Percentiles rank a stretch among this genome's conserved stretches.
Evolutionary conservation across 2,888 invertebrate species (phyloP).

Genomic region (Thymelicus lineola): DNA sequence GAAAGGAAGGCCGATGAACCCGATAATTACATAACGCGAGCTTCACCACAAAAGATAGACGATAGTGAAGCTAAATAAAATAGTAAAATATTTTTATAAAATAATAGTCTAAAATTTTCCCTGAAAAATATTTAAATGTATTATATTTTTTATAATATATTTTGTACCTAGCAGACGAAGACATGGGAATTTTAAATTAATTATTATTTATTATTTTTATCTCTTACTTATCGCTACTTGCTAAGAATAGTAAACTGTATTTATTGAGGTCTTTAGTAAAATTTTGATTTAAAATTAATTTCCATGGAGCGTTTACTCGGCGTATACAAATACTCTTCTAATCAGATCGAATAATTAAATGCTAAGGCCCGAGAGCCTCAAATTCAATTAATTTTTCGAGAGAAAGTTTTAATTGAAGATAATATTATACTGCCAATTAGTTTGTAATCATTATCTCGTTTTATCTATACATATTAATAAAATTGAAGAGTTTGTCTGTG

Average conservation of each 20-base stretch:
- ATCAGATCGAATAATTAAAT: conserved; percentile 7
- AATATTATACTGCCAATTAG: not conserved
- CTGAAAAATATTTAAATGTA: too few relatives aligned
- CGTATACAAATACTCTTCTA: conserved; percentile 3
- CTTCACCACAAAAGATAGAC: not conserved
- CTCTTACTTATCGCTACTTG: not conserved
- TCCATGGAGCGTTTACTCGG: not conserved
- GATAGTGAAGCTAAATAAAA: not conserved
- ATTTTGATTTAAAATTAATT: conserved; percentile 5
- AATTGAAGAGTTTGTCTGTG: too few relatives aligned
- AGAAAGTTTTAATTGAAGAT: conserved; percentile 3
- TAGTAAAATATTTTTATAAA: too few relatives aligned
- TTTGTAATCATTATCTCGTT: conserved; percentile 1
- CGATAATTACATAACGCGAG: not conserved
- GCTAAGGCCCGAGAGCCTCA: conserved; percentile 1
- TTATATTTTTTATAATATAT: too few relatives aligned
- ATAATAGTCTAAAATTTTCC: too few relatives aligned
- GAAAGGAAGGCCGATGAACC: conserved; percentile 1
- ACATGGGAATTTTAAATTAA: too few relatives aligned
- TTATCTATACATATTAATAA: too few relatives aligned
- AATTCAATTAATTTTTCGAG: conserved; percentile 7
- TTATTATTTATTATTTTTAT: not conserved
- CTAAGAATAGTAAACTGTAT: not conserved
- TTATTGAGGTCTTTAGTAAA: not conserved
- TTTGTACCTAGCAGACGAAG: too few relatives aligned